Evolutionary conservation across 2,113 vertebrate species (phyloP), one percentile per base, ranked within the genome.

Genomic region (Girardinichthys multiradiatus): DNA sequence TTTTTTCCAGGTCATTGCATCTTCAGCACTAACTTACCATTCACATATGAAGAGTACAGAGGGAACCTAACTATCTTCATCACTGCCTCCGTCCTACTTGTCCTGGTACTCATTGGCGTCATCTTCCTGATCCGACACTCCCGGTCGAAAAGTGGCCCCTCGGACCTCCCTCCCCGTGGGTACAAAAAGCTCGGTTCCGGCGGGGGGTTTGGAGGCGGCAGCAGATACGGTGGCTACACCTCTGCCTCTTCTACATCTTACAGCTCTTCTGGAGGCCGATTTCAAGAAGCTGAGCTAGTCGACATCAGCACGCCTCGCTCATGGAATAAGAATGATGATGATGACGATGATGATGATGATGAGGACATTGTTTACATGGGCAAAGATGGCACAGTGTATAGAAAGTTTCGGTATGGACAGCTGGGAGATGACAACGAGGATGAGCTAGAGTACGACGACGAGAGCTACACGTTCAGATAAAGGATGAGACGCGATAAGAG

Each of bases 321-420:
- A 1, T 86, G 59, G 63, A 33, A 26, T 2, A 79, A 82, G 65
- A 62, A 80, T 0, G 77, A 84, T 2, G 95, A 95, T 0, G 80
- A 84, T 0, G 94, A 97, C 0, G 95, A 94, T 0, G 95, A 96
- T 0, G 95, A 96, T 0, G 95, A 96, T 0, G 96, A 97, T 0
- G 96, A 98, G 62, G 97, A 98, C 82, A 98, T 98, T 3, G 97
- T 99, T 57, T 98, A 99, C 87, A 98, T 98, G 97, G 94, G 98
- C 35, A 94, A 96, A 80, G 98, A 99, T 42, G 97, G 97, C 58
- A 99, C 96, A 0, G 92, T 99, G 75, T 99, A 98, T 89, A 93
- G 92, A 70, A 99, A 96, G 92, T 99, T 99, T 90, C 95, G 94
- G 72, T 98, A 97, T 0, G 96, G 98, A 68, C 92, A 97, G 77